Evolutionary conservation across 2,888 invertebrate genomes (phyloP), one percentile per base, ranked within the genome.

Genomic region (Podotricha telesiphe): DNA sequence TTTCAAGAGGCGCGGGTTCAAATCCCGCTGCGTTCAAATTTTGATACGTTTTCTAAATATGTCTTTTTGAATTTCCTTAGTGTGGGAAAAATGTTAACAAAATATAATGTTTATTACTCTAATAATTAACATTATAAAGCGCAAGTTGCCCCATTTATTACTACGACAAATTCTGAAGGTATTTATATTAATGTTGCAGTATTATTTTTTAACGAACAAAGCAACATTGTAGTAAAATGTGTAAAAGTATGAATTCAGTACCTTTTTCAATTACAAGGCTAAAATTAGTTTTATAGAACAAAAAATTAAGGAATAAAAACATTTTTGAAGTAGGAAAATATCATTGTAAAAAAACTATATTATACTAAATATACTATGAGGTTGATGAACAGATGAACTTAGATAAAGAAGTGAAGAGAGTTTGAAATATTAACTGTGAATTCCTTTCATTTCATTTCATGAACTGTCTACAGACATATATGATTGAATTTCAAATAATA

Each of bases 101-200:
- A n/a, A n/a, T n/a, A n/a, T n/a, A n/a, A n/a, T n/a, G n/a, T n/a
- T 55, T 34, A 55, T 55, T 34, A 55, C 10, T 53, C 4, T 53
- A n/a, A 28, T 28, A 53, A 28, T 13, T 11, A 42, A 42, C 42
- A 34, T 17, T 34, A 17, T 34, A 37, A 37, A 55, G 34, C 34
- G 11, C 17, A 55, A 55, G 55, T 55, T 34, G 17, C 20, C 34
- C 17, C 34, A 34, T 55, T 55, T 55, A 10, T 19, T 20, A 55
- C 11, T 34, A 17, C 34, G 55, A 34, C 34, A 55, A 13, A 55
- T 55, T 0, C 55, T 34, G 17, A 55, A 34, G 34, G 11, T 17
- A 17, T 17, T 34, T 17, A 11, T 17, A 17, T 34, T 55, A 37
- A 34, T 28, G 1, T 10, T 0, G 17, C 51, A 1, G 3, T 0